Evolutionary conservation across 2,113 vertebrate species (phyloP).

Genomic region (Cololabis saira): DNA sequence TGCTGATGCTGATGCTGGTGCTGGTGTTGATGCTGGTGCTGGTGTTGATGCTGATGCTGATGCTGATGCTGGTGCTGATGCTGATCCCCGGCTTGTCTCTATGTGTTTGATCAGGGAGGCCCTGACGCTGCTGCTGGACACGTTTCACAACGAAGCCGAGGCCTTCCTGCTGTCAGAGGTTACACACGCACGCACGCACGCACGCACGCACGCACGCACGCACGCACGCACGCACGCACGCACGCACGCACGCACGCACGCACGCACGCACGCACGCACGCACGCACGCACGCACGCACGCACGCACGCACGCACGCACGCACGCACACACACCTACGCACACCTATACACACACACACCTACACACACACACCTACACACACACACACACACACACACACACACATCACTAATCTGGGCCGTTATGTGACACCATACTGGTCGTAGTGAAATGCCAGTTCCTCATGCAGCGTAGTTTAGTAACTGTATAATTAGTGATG

Average conservation of each 20-base stretch:
- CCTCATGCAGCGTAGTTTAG: not conserved
- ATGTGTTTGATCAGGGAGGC: slow-evolving; percentile 85
- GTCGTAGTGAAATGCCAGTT: too few species aligned
- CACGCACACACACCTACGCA: not conserved
- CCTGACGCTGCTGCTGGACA: slow-evolving; percentile 92
- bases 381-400: slow-evolving; percentile 7
- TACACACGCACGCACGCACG: not conserved
- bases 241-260: not conserved
- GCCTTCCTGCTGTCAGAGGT: slow-evolving; percentile 91
- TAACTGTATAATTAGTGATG: too few species aligned
- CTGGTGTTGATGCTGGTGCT: too few species aligned
- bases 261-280: not conserved
- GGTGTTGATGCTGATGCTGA: too few species aligned
- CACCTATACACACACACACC: not conserved
- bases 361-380: not conserved
- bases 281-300: not conserved
- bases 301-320: not conserved
- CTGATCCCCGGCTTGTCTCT: not conserved
- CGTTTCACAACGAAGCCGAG: slow-evolving; percentile 94
- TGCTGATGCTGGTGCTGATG: too few species aligned
- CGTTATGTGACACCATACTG: not conserved
- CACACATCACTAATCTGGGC: too few species aligned
- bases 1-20: too few species aligned
- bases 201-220: not conserved
- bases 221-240: not conserved